Conservation (phyloP, 2,113 vertebrate species). For the Opisthocomus hoazin region DNA sequence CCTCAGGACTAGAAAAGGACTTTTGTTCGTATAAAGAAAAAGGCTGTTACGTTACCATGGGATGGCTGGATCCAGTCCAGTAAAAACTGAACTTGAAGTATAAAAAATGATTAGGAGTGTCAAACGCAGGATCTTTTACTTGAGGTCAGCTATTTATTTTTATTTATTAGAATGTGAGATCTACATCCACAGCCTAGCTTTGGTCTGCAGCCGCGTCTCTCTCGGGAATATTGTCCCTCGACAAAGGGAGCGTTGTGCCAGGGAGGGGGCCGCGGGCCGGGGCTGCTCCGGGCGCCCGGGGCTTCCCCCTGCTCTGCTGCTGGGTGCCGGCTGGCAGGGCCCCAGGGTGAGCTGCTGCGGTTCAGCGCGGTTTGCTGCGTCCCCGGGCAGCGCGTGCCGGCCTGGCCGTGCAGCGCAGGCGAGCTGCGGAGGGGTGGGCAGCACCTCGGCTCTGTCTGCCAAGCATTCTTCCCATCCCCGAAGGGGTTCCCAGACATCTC, state of each 20-base stretch:
- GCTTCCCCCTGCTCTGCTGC: no score
- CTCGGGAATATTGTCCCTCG: not conserved
- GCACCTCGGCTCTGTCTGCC: not conserved
- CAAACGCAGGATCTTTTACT: constrained; percentile 63
- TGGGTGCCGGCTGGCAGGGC: no score
- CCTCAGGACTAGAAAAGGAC: constrained; percentile 73
- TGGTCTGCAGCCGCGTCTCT: not conserved
- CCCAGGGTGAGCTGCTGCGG: accelerated
- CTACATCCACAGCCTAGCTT: constrained; percentile 24
- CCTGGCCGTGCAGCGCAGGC: accelerated
- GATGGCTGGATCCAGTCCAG: constrained; percentile 70
- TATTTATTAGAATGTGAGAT: constrained; percentile 65
- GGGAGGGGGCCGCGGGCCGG: not conserved
- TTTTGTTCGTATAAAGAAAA: constrained; percentile 72
- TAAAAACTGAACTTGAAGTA: constrained; percentile 65
- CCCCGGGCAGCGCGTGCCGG: not conserved
- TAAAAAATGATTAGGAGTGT: constrained; percentile 58
- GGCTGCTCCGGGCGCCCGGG: not conserved
- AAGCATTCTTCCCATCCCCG: not conserved
- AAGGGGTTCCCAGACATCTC: accelerated
- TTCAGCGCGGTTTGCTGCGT: accelerated
- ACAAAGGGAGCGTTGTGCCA: not conserved
- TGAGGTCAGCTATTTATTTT: constrained; percentile 66
- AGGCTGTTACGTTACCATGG: constrained; percentile 54
- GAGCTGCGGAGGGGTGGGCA: accelerated